phyloP scores from a whole-genome alignment of 37 sponge, comb jelly and placozoan genomes.

The Ianthella basta region DNA sequence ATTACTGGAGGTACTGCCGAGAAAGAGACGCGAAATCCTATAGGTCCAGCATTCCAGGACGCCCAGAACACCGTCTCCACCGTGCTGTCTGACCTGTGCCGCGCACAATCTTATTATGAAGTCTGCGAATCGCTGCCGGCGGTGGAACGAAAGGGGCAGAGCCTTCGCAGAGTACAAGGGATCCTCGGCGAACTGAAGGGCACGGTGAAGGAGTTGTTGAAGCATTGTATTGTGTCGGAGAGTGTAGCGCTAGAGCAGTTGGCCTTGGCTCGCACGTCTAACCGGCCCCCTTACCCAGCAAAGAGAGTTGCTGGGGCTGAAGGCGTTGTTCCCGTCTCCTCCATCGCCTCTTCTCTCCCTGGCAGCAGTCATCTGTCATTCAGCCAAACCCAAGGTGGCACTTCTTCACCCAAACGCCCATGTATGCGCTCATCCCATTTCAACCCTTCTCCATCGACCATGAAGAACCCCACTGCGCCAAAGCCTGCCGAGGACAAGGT shows the following conservation, averaged over 20 bases:
- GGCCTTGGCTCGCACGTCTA: neutral
- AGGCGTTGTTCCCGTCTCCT: neutral
- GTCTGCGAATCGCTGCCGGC: constrained; percentile 31
- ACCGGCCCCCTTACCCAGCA: neutral
- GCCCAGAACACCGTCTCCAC: constrained; percentile 50
- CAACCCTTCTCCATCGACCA: no score
- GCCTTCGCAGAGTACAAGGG: neutral
- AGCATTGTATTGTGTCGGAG: constrained; percentile 12
- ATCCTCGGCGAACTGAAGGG: neutral
- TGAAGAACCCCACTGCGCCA: no score
- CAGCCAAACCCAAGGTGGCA: no score
- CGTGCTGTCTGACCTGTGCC: constrained; percentile 63
- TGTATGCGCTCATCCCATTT: no score
- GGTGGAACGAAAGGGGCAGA: neutral
- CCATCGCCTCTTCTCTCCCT: neutral
- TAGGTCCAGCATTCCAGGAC: constrained; percentile 43
- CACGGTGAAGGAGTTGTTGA: neutral
- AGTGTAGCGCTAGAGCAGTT: neutral
- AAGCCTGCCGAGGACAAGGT: no score
- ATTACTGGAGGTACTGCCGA: neutral
- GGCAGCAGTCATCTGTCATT: no score
- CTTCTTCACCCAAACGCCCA: no score
- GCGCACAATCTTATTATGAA: constrained; percentile 61
- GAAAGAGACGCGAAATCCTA: no score
- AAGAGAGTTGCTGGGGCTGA: no score